Conservation (phyloP, 2,113 vertebrate species). For the Brachirus orientalis region DNA sequence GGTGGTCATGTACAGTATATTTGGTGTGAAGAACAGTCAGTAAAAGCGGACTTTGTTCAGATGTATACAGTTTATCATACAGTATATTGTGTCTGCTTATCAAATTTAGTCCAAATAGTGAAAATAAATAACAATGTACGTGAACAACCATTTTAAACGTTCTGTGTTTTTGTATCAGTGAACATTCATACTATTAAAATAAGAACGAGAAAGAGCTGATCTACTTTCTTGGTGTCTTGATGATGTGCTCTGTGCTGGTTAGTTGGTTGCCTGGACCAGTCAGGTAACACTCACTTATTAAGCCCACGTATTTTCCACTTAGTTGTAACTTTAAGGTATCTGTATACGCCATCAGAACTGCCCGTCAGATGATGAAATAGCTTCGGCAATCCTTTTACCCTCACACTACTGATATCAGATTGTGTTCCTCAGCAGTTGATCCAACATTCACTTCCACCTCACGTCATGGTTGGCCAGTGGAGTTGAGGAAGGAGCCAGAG, state of each 20-base stretch:
- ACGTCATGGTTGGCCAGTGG: background rate
- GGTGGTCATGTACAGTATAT: constrained; percentile 54
- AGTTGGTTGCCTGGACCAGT: no score
- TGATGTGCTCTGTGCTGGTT: background rate
- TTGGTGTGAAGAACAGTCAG: constrained; percentile 43
- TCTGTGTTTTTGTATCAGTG: constrained; percentile 35
- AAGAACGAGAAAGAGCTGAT: constrained; percentile 3
- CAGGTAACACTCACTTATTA: no score
- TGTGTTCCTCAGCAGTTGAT: background rate
- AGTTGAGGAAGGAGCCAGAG: background rate
- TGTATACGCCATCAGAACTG: background rate
- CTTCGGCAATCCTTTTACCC: no score
- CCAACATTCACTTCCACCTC: background rate
- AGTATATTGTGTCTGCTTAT: constrained; percentile 58
- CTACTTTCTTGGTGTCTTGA: background rate
- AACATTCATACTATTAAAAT: constrained; percentile 25
- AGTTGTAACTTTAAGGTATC: background rate
- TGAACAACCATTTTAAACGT: constrained; percentile 39
- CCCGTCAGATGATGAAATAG: background rate
- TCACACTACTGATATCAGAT: no score
- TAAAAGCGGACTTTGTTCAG: constrained; percentile 40
- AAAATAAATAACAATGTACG: constrained; percentile 63
- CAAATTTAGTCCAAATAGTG: constrained; percentile 57
- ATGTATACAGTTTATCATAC: constrained; percentile 53
- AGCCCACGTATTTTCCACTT: background rate